Base-by-base conservation (phyloP, 2,888 invertebrate genomes). In the Phortica magna region DNA sequence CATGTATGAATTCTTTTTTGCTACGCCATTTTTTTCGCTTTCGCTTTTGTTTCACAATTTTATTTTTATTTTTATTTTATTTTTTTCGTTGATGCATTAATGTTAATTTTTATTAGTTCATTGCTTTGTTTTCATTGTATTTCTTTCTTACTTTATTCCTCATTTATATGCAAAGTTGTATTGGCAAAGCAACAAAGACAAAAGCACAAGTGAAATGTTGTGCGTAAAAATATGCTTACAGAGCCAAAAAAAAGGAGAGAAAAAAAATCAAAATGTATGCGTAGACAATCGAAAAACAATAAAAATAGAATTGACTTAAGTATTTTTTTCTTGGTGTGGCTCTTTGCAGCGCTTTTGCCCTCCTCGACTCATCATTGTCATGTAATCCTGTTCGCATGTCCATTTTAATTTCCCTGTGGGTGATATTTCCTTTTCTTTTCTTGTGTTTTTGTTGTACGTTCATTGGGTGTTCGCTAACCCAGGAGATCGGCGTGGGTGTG, bases 41-140 rank as follows among this genome's bases (percentile, higher is more conserved):
- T 72, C 48, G 71, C 75, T 48, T 64, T 65, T 22, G 39, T 31
- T 73, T n/a, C n/a, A n/a, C n/a, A n/a, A n/a, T n/a, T n/a, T n/a
- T n/a, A 75, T 53, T 57, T 61, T 70, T 78, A 67, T 72, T 74
- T 72, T 77, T 76, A n/a, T 42, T 7, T 48, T 59, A 41, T 42
- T 39, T 74, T 7, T 77, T 78, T 80, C 78, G 74, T 75, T 77
- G 80, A 81, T 22, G 70, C 73, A 83, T 88, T 85, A 85, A 88
- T 88, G 89, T 87, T 89, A 87, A 88, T 89, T 89, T 88, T 84
- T 83, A 84, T 88, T 83, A 82, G 82, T 83, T 82, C 85, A n/a
- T 71, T 79, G 76, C 83, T 79, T 82, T 83, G 82, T 64, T 74
- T 43, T 55, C n/a, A 48, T 74, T 74, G n/a, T 68, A 65, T 74